Conservation (phyloP, 2,113 vertebrate genomes). For the Willisornis vidua region DNA sequence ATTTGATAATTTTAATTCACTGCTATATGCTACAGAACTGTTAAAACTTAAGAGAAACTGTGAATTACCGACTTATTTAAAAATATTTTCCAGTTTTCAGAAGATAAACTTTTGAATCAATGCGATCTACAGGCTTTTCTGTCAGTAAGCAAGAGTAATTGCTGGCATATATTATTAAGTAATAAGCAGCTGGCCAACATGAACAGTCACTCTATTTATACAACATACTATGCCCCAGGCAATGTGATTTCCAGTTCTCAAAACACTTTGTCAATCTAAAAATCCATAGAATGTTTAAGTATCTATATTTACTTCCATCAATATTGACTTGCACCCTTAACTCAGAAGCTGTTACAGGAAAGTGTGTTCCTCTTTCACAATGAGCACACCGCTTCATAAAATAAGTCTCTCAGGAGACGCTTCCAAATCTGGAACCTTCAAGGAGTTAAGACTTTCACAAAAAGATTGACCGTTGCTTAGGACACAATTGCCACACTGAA, state of each 20-base stretch:
- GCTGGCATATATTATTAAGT: background rate
- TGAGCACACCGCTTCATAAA: background rate
- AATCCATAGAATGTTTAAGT: background rate
- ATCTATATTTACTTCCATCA: background rate
- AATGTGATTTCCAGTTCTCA: background rate
- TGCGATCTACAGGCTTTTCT: background rate
- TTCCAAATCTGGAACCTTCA: background rate
- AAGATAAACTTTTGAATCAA: background rate
- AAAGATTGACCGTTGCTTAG: background rate
- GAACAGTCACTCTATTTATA: background rate
- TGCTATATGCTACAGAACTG: background rate
- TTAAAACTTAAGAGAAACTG: background rate
- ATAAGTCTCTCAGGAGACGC: background rate
- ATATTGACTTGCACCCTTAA: background rate
- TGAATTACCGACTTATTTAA: background rate
- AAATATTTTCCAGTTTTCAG: background rate
- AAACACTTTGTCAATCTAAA: background rate
- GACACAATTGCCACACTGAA: background rate
- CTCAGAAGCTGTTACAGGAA: background rate
- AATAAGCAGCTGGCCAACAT: background rate
- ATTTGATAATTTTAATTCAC: background rate
- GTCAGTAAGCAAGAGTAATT: background rate
- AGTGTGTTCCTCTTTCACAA: background rate
- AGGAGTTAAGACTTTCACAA: background rate
- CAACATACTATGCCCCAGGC: background rate